Conservation (phyloP, 2,797 vertebrate species). For the Chrysocyon brachyurus region DNA sequence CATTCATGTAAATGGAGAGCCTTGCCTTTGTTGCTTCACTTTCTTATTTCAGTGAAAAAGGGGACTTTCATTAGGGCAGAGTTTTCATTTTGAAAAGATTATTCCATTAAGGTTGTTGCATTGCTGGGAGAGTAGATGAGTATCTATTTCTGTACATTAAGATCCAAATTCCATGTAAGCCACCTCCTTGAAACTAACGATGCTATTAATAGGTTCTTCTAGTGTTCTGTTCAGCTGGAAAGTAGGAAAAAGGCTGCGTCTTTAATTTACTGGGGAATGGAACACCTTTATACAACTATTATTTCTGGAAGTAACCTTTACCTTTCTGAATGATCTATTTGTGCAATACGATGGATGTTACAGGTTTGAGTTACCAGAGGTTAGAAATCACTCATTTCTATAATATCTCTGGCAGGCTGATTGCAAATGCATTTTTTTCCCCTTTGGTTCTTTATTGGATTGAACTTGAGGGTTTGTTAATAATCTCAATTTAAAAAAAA, state of each 20-base stretch:
- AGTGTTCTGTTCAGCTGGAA: slow-evolving; percentile 69
- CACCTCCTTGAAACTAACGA: slow-evolving; percentile 81
- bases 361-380: slow-evolving; percentile 71
- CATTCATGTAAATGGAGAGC: slow-evolving; percentile 81
- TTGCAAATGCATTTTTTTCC: slow-evolving; percentile 73
- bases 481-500: slow-evolving; percentile 56
- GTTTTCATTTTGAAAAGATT: slow-evolving; percentile 79
- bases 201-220: slow-evolving; percentile 83
- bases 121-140: slow-evolving; percentile 74
- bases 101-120: slow-evolving; percentile 77
- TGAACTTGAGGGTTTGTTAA: slow-evolving; percentile 55
- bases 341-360: slow-evolving; percentile 71
- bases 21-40: slow-evolving; percentile 64
- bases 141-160: slow-evolving; percentile 81
- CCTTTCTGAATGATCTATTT: slow-evolving; percentile 82
- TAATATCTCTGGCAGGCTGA: slow-evolving; percentile 80
- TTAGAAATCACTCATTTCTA: slow-evolving; percentile 79
- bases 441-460: slow-evolving; percentile 24
- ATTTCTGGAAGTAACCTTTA: slow-evolving; percentile 82
- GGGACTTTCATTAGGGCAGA: slow-evolving; percentile 78
- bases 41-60: slow-evolving; percentile 71
- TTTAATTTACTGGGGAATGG: slow-evolving; percentile 79
- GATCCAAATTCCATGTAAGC: slow-evolving; percentile 70
- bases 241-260: slow-evolving; percentile 71
- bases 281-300: slow-evolving; percentile 79